phyloP scores from a whole-genome alignment of 1,140 invertebrate genomes.

The Schlechtendalia chinensis region DNA sequence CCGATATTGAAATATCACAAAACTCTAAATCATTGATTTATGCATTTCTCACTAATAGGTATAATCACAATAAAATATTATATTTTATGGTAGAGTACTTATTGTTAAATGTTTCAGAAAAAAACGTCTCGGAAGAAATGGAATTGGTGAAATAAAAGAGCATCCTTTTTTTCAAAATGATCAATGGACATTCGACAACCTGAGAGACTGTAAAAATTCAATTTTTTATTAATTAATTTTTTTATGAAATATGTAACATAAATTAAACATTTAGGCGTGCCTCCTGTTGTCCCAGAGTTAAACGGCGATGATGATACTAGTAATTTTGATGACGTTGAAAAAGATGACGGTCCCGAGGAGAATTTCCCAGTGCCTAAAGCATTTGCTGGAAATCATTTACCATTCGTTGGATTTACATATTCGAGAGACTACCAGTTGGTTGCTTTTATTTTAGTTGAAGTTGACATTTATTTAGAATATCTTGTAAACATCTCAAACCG shows the following conservation, averaged over 20 bases:
- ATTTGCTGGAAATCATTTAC: conserved; percentile 96
- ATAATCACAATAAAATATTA: neutral
- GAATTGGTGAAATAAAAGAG: conserved; percentile 90
- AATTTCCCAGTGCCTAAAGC: conserved; percentile 94
- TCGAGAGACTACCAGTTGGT: conserved; percentile 78
- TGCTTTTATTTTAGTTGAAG: conserved; percentile 37
- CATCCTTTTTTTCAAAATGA: conserved; percentile 96
- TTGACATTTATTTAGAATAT: neutral
- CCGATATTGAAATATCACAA: conserved; percentile 88
- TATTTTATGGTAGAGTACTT: neutral
- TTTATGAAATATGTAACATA: neutral
- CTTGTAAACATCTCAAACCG: neutral
- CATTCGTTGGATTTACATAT: conserved; percentile 98
- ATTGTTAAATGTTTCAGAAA: conserved; percentile 59
- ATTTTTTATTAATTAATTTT: neutral
- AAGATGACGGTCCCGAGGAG: conserved; percentile 83
- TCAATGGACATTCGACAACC: conserved; percentile 96
- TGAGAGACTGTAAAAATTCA: conserved; percentile 71
- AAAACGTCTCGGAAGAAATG: conserved; percentile 88
- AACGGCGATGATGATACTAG: conserved; percentile 94
- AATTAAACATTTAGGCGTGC: conserved; percentile 63
- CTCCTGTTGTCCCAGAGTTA: conserved; percentile 94
- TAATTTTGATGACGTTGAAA: conserved; percentile 97
- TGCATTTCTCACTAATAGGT: conserved; percentile 87
- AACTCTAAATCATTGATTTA: conserved; percentile 91